Percentiles rank a stretch among this genome's conserved stretches.
These are phyloP conservation scores for Periphyllus acericola DNA, from an alignment of 2,888 invertebrate genomes.

Conservation along the genomic window DNA sequence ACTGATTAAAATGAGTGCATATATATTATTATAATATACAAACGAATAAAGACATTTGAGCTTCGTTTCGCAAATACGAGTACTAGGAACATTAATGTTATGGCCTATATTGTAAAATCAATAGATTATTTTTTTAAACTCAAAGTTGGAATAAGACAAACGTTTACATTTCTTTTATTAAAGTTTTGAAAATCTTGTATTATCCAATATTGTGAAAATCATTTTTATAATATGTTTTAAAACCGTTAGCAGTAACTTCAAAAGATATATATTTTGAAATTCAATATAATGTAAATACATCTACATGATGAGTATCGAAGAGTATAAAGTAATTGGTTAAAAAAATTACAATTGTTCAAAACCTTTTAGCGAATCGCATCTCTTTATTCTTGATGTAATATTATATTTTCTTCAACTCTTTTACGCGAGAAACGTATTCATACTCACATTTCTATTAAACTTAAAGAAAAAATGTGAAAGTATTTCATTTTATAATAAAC, in stretches of 20 bases:
- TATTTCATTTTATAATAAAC: no score
- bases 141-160: not conserved
- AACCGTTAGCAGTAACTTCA: not conserved
- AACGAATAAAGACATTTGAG: no score
- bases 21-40: no score
- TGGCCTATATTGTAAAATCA: not conserved
- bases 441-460: no score
- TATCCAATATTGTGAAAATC: not conserved
- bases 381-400: not conserved
- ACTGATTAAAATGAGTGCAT: no score
- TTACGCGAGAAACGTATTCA: not conserved
- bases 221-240: not conserved
- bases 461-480: no score
- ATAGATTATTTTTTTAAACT: not conserved
- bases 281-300: not conserved
- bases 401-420: not conserved
- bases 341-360: not conserved
- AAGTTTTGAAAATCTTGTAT: not conserved
- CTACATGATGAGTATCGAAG: not conserved
- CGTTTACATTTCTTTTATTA: not conserved
- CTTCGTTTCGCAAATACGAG: no score
- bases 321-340: not conserved
- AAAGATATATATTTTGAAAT: not conserved
- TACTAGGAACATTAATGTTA: no score
- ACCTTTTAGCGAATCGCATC: not conserved